Evolutionary conservation across 2,797 vertebrate genomes (phyloP), one percentile per base, ranked within the genome.

Genomic region (Kryptolebias ocellatus): DNA sequence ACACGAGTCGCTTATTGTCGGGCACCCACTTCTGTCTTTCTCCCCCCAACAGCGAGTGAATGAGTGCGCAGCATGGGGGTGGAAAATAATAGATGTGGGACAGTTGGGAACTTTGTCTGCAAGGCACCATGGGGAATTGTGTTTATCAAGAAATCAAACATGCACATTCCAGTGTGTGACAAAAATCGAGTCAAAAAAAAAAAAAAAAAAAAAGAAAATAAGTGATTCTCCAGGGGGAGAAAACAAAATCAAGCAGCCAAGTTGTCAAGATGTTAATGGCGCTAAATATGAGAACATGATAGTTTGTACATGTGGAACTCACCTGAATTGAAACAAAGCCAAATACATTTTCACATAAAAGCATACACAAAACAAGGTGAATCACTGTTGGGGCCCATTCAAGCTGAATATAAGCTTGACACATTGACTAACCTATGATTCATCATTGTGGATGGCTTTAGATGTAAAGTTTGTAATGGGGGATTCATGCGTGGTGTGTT

Each of bases 81-180:
- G 27, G 68, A 46, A 74, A 74, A 85, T 90, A 88, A 90, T 87
- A 67, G 83, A 87, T 84, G 78, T 54, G 64, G 72, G 72, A 82
- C 70, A 80, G 74, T 82, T 79, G 66, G 78, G 74, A 81, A 85
- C 84, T 80, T 80, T 85, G 74, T 79, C 80, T 77, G 80, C 42
- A 62, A 75, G 82, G 79, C 81, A 78, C 74, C 66, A 78, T 49
- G 2, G 83, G 80, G 67, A 81, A 76, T 81, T 68, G 59, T 87
- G 83, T 85, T 84, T 77, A 86, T 67, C 74, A 75, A 62, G 58
- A 82, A 81, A 76, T 5, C 16, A 37, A 79, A 72, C 78, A 83
- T 86, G 79, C 70, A 83, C 79, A 83, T 90, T 83, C 66, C 74
- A 84, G 83, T 83, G 71, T 85, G 56, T 65, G 28, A 44, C 68